Evolutionary conservation across 1,140 invertebrate species (phyloP).

Genomic region (Caerostris darwini): DNA sequence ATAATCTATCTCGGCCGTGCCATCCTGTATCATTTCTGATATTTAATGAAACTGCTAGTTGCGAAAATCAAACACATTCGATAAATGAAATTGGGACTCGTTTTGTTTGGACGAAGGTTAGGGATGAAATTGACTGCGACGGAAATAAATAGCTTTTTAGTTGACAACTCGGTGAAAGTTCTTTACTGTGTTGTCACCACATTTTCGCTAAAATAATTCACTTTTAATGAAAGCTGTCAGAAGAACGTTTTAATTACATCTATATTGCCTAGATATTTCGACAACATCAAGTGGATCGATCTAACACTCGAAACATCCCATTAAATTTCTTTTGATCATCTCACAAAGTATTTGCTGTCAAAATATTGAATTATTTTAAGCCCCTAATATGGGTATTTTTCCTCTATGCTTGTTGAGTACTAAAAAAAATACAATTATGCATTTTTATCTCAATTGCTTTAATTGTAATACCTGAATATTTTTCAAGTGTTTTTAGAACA

Average conservation of each 20-base stretch:
- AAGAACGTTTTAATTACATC: background rate
- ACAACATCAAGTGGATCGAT: background rate
- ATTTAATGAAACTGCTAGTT: background rate
- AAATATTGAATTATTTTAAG: too few relatives aligned
- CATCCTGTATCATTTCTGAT: background rate
- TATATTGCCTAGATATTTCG: background rate
- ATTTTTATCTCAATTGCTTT: too few relatives aligned
- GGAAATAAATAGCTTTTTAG: background rate
- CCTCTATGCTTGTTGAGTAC: too few relatives aligned
- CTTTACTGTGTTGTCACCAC: background rate
- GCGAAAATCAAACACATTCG: background rate
- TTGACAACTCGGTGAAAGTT: background rate
- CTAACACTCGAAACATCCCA: too few relatives aligned
- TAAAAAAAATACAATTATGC: too few relatives aligned
- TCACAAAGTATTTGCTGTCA: too few relatives aligned
- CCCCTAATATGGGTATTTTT: too few relatives aligned
- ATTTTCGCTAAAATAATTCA: background rate
- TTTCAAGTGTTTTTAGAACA: too few relatives aligned
- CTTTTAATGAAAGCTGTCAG: background rate
- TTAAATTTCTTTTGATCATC: too few relatives aligned
- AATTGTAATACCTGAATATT: too few relatives aligned
- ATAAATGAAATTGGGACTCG: background rate
- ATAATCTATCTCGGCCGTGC: background rate
- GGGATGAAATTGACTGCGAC: background rate
- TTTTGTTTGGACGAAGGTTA: background rate